These are phyloP conservation scores for Eumaeus atala DNA, from an alignment of 1,140 invertebrate species.

Conservation along the genomic window DNA sequence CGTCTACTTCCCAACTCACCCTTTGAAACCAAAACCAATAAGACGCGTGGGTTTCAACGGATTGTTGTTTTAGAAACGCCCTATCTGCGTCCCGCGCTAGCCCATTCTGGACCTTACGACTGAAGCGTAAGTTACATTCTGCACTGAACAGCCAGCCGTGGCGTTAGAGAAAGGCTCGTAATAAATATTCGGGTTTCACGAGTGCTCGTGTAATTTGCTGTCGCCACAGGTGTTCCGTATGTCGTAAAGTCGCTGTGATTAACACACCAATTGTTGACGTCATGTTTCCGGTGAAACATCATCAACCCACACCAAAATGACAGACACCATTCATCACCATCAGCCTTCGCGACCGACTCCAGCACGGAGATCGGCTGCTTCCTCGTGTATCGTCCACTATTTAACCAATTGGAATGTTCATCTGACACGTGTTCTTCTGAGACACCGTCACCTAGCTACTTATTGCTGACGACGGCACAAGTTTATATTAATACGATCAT, in stretches of 20 bases:
- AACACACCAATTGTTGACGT: neutral
- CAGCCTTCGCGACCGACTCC: no score
- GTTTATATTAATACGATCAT: no score
- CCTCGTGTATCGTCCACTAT: no score
- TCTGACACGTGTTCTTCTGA: no score
- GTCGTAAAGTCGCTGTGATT: constrained; percentile 6
- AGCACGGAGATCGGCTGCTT: no score
- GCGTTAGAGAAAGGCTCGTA: constrained; percentile 27
- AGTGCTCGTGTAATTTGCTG: constrained; percentile 31
- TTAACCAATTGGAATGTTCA: no score
- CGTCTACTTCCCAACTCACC: constrained; percentile 44
- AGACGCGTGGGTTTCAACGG: constrained; percentile 55
- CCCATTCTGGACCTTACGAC: constrained; percentile 20
- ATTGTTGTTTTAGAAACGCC: constrained; percentile 36
- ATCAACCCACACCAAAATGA: no score
- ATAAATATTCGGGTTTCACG: constrained; percentile 39
- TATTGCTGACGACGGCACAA: no score
- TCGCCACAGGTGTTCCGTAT: constrained; percentile 34
- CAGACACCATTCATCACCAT: no score
- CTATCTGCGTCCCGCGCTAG: constrained; percentile 25
- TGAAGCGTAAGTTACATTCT: constrained; percentile 10
- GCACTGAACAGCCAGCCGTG: neutral
- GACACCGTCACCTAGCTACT: no score
- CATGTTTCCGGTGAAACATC: no score
- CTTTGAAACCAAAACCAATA: constrained; percentile 65